Base-by-base conservation (phyloP, 2,888 invertebrate species). In the Atrina japonica region DNA sequence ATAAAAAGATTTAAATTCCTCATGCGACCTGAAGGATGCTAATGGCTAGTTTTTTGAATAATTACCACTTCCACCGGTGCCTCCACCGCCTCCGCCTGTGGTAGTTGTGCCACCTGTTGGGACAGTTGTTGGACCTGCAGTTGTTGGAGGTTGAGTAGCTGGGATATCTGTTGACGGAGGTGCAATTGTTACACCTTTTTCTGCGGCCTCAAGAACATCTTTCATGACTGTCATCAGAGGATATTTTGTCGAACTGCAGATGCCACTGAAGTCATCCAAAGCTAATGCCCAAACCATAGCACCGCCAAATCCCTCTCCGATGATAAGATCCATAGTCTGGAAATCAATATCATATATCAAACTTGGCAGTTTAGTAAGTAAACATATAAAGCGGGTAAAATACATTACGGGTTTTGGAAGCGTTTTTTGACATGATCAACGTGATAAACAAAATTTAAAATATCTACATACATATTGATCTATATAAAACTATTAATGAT, bases 261-360 rank as follows among this genome's bases (percentile, higher is more conserved):
- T 53, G 21, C 71, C 40, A 14, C 50, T 65, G 65, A 81, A 81
- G 60, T 81, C 81, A 65, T 81, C 81, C 5, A 76, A 49, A 14
- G 69, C 70, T 11, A 81, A 49, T 5, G 76, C 53, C 81, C 81
- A 81, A 1, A 81, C 65, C 81, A 79, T 81, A 14, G 77, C 81
- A 21, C 81, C 81, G 29, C 77, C 81, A 47, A 67, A 79, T 0
- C 76, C 75, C 23, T 79, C 59, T 43, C 30, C 53, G 9, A 41
- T 41, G n/a, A 64, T 25, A 29, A 16, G n/a, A 21, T 55, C 27
- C 29, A 23, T 40, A n/a, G 53, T 18, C 27, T 40, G 53, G 2
- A 41, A 25, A 29, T 25, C 16, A 9, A 27, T 11, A n/a, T 41
- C 2, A 16, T 16, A 25, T 40, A 60, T 7, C n/a, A n/a, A n/a